A percentile compares a stretch with the other conserved stretches of the same genome.
These are phyloP conservation scores for Halcyon badia DNA, from an alignment of 2,797 vertebrate species.

Conservation along the genomic window DNA sequence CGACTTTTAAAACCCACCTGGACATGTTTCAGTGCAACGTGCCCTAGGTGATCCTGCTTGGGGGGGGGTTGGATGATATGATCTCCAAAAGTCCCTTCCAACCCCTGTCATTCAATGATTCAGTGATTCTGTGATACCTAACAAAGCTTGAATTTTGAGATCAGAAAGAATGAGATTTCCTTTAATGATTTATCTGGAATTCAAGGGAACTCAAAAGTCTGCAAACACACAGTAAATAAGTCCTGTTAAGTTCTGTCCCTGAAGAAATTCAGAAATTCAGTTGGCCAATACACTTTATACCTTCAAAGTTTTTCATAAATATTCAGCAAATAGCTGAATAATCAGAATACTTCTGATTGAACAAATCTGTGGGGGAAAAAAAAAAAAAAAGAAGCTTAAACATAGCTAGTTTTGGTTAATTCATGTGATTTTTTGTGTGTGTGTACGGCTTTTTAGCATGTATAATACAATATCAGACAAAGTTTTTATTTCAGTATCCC, in stretches of 20 bases:
- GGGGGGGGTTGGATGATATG: too few relatives aligned
- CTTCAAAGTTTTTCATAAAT: background rate
- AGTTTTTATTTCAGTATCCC: background rate
- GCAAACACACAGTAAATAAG: background rate
- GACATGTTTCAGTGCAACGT: too few relatives aligned
- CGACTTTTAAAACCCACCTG: too few relatives aligned
- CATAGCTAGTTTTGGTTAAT: background rate
- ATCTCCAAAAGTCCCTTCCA: too few relatives aligned
- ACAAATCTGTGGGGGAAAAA: background rate
- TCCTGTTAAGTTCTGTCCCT: background rate
- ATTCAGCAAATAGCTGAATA: background rate
- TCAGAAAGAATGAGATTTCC: background rate
- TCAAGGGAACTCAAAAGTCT: background rate
- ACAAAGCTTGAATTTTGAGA: background rate
- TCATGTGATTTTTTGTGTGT: background rate
- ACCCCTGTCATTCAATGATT: too few relatives aligned
- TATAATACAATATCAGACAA: background rate
- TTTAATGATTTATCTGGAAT: background rate
- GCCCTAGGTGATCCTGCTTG: too few relatives aligned
- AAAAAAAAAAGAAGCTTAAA: background rate
- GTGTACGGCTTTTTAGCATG: background rate
- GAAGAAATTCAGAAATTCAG: background rate
- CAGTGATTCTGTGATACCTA: too few relatives aligned
- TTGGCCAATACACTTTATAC: background rate
- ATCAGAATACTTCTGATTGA: background rate